A percentile compares a stretch with the other conserved stretches of the same genome.
These are phyloP conservation scores for Drosophila littoralis DNA, from an alignment of 1,140 invertebrate genomes.

Conservation along the genomic window DNA sequence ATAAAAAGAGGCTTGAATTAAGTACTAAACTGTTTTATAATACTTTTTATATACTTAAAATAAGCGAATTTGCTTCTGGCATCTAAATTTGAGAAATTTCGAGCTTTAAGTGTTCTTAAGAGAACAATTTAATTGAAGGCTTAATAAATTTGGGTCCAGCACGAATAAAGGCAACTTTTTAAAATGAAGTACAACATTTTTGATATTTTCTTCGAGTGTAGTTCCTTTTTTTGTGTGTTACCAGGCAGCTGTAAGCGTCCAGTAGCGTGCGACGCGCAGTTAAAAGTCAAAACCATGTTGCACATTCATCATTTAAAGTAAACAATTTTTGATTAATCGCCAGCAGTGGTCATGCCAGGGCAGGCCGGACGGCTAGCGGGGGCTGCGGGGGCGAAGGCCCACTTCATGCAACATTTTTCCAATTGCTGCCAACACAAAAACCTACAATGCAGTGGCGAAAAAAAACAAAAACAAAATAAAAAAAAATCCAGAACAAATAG, in stretches of 20 bases:
- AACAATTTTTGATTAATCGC: slow-evolving; percentile 83
- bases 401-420: slow-evolving; percentile 75
- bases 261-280: slow-evolving; percentile 52
- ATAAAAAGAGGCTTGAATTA: too few relatives aligned
- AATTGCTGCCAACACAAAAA: slow-evolving; percentile 61
- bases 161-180: not conserved
- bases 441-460: slow-evolving; percentile 15
- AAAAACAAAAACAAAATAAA: slow-evolving; percentile 9
- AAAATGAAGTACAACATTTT: not conserved
- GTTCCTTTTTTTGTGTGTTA: not conserved
- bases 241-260: slow-evolving; percentile 1
- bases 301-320: slow-evolving; percentile 81
- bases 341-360: slow-evolving; percentile 40
- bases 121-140: too few relatives aligned
- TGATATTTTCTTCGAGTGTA: not conserved
- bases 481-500: not conserved
- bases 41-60: too few relatives aligned
- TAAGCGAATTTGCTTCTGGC: too few relatives aligned
- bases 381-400: not conserved
- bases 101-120: too few relatives aligned
- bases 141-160: too few relatives aligned
- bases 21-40: too few relatives aligned
- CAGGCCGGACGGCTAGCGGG: slow-evolving; percentile 6
- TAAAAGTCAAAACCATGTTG: slow-evolving; percentile 77
- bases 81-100: too few relatives aligned